These are phyloP conservation scores for Eubasilissa splendida DNA, from an alignment of 2,888 invertebrate genomes.

Conservation along the genomic window DNA sequence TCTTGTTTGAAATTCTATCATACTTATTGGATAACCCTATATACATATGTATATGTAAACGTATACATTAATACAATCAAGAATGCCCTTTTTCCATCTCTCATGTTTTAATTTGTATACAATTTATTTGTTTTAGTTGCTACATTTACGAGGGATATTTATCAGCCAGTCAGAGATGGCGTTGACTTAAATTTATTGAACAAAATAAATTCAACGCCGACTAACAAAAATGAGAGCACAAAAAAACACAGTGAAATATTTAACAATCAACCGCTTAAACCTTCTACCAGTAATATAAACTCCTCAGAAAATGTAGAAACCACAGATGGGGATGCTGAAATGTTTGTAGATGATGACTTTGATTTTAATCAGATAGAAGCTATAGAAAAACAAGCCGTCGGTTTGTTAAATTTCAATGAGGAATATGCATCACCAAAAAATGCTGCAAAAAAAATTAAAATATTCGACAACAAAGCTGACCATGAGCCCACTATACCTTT, in stretches of 20 bases:
- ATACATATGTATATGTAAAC: no score
- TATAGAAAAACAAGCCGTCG: slow-evolving; percentile 63
- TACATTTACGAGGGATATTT: slow-evolving; percentile 28
- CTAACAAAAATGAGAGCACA: not conserved
- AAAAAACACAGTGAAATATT: not conserved
- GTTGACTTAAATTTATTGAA: not conserved
- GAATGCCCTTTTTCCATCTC: not conserved
- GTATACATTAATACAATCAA: not conserved
- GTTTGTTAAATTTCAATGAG: slow-evolving; percentile 59
- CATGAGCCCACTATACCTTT: not conserved
- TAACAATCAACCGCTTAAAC: not conserved
- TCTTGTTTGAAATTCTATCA: no score
- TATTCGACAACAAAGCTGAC: slow-evolving; percentile 59
- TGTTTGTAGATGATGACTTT: slow-evolving; percentile 58
- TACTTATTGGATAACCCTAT: no score
- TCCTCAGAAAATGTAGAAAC: slow-evolving; percentile 13
- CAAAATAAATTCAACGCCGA: slow-evolving; percentile 5
- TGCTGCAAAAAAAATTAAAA: slow-evolving; percentile 63
- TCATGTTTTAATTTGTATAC: not conserved
- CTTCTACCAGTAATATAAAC: not conserved
- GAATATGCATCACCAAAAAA: slow-evolving; percentile 62
- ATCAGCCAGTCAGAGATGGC: slow-evolving; percentile 16
- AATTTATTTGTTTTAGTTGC: slow-evolving; percentile 19
- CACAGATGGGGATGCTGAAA: slow-evolving; percentile 27
- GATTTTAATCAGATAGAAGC: slow-evolving; percentile 66